phyloP scores from a whole-genome alignment of 1,140 invertebrate genomes.

The Macrobrachium nipponense region DNA sequence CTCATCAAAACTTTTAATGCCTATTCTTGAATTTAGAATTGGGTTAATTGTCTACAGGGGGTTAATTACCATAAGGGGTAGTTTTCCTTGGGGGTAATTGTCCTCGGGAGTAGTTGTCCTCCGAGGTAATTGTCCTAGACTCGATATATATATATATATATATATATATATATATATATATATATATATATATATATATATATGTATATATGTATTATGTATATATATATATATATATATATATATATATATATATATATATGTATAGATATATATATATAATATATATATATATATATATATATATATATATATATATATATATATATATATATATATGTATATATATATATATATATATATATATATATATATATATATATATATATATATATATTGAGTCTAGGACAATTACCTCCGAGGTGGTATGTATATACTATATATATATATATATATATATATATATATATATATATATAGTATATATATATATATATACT shows the following conservation, averaged over 20 bases:
- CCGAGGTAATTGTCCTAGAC: no score
- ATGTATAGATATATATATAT: constrained; percentile 14
- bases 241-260: constrained; percentile 12
- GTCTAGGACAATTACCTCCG: no score
- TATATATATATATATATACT: no score
- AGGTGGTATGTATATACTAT: background rate
- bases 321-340: constrained; percentile 17
- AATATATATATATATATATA: background rate
- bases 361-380: constrained; percentile 7
- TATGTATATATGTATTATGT: background rate
- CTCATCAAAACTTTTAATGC: no score
- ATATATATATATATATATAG: no score
- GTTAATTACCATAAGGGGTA: no score
- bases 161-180: background rate
- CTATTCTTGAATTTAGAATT: no score
- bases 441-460: no score
- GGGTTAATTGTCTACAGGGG: no score
- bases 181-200: background rate
- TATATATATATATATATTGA: constrained; percentile 14
- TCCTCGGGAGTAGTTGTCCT: no score
- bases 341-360: constrained; percentile 14
- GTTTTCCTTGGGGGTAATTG: no score
- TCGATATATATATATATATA: no score
- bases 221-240: background rate
- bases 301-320: constrained; percentile 14